phyloP scores from a whole-genome alignment of 2,113 vertebrate species.

The Piaya cayana region DNA sequence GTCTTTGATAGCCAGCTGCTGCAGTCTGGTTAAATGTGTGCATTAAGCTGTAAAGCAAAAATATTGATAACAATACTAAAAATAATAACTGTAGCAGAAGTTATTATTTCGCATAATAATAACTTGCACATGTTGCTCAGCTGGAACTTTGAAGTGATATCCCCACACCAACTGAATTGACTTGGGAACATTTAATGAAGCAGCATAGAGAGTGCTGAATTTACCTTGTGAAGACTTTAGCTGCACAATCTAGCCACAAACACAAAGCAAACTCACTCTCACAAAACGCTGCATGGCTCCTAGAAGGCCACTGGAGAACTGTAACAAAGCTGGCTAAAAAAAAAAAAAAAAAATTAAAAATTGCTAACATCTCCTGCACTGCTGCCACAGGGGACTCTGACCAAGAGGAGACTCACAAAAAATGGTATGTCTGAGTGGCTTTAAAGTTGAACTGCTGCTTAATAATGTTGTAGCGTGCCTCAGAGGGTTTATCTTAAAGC shows the following conservation, averaged over 20 bases:
- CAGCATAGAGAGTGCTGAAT: background rate
- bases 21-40: conserved; percentile 39
- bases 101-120: conserved; percentile 5
- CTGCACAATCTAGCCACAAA: background rate
- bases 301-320: background rate
- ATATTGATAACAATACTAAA: conserved; percentile 34
- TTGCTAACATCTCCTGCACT: background rate
- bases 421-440: conserved; percentile 9
- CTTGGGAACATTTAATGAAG: conserved; percentile 1
- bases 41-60: conserved; percentile 50
- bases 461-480: conserved; percentile 48
- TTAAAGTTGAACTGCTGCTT: conserved; percentile 50
- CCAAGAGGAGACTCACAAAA: conserved; percentile 30
- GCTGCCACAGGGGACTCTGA: conserved; percentile 30
- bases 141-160: background rate
- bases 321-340: conserved; percentile 7
- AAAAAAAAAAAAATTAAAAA: background rate
- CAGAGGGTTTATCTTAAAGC: conserved; percentile 52
- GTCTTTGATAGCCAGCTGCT: conserved; percentile 73
- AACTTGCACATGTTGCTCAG: background rate
- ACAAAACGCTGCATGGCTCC: background rate
- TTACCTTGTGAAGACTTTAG: background rate
- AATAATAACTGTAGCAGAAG: conserved; percentile 2
- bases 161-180: background rate
- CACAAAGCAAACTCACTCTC: conserved; percentile 7